Percentiles rank a stretch among this genome's conserved stretches.
Conservation (phyloP, 2,888 invertebrate species). For the Melangyna quadrimaculata region DNA sequence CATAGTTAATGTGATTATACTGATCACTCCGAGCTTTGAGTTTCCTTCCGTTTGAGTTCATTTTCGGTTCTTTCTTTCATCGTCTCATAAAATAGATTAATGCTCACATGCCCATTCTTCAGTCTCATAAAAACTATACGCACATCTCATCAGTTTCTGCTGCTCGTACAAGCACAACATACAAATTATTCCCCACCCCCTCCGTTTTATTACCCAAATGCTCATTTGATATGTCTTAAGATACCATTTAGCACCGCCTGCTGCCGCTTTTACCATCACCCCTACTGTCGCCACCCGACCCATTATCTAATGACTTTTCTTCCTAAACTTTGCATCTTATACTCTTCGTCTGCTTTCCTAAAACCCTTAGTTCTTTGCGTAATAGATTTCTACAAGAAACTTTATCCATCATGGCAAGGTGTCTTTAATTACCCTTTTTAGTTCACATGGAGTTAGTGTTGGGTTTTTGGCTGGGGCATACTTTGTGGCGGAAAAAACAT, state of each 20-base stretch:
- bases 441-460: slow-evolving; percentile 2
- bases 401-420: slow-evolving; percentile 55
- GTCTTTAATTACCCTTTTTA: slow-evolving; percentile 41
- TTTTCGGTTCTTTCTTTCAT: not conserved
- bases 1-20: slow-evolving; percentile 37
- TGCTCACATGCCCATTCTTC: not conserved
- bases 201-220: slow-evolving; percentile 4
- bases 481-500: not conserved
- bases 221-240: not conserved
- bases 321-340: not conserved
- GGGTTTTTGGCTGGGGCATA: no score
- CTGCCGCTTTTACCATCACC: not conserved
- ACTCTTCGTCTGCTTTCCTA: not conserved
- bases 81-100: slow-evolving; percentile 21
- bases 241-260: slow-evolving; percentile 5
- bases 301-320: slow-evolving; percentile 5
- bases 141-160: not conserved
- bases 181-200: not conserved
- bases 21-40: slow-evolving; percentile 10
- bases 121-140: not conserved
- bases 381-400: slow-evolving; percentile 27
- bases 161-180: not conserved
- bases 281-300: not conserved
- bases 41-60: not conserved
- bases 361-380: not conserved